Conservation (phyloP, 2,888 invertebrate genomes). For the Lithosia quadra region DNA sequence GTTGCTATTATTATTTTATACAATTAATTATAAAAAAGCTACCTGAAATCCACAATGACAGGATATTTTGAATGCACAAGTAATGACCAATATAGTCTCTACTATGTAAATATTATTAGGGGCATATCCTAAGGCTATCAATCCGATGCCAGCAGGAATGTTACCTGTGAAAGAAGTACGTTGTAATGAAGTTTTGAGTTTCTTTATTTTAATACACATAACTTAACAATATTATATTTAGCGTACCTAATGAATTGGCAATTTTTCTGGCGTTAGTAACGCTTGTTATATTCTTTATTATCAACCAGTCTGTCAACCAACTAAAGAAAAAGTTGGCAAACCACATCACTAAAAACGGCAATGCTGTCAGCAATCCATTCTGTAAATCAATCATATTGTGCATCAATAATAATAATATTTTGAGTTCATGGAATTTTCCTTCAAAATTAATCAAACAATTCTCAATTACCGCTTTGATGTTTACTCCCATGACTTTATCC, state of each 20-base stretch:
- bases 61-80: conserved; percentile 88
- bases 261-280: conserved; percentile 86
- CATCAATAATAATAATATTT: too few relatives aligned
- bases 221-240: background rate
- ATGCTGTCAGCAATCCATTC: conserved; percentile 90
- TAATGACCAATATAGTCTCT: conserved; percentile 86
- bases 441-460: background rate
- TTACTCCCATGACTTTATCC: conserved; percentile 89
- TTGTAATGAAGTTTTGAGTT: background rate
- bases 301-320: conserved; percentile 88
- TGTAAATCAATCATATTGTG: conserved; percentile 55
- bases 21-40: too few relatives aligned
- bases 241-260: conserved; percentile 83
- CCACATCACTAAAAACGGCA: conserved; percentile 92
- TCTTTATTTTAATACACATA: background rate
- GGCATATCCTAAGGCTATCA: conserved; percentile 85
- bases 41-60: conserved; percentile 89
- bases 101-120: conserved; percentile 83
- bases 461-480: conserved; percentile 78
- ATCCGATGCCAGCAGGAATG: conserved; percentile 85
- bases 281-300: conserved; percentile 82
- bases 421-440: background rate
- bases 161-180: conserved; percentile 71
- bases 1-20: too few relatives aligned
- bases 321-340: conserved; percentile 90